phyloP scores from a whole-genome alignment of 2,113 vertebrate genomes.

The Argyrosomus japonicus region DNA sequence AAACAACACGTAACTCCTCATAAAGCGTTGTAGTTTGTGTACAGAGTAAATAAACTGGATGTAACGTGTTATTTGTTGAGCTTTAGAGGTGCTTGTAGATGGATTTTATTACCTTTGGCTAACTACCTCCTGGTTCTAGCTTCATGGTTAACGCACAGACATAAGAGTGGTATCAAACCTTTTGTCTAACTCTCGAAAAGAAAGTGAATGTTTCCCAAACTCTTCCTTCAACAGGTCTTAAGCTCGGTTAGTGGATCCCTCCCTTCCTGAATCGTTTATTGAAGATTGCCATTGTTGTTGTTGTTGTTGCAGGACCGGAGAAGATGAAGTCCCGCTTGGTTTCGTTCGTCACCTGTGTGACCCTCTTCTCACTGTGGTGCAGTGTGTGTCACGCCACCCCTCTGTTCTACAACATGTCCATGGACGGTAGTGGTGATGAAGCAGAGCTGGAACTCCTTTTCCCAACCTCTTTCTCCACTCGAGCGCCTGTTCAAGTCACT shows the following conservation, averaged over 20 bases:
- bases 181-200: background rate
- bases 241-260: background rate
- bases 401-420: slow-evolving; percentile 77
- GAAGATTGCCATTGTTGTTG: slow-evolving; percentile 16
- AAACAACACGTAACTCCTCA: background rate
- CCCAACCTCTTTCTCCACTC: slow-evolving; percentile 74
- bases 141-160: background rate
- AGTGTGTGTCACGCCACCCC: slow-evolving; percentile 44
- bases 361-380: slow-evolving; percentile 74
- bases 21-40: background rate
- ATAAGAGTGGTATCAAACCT: background rate
- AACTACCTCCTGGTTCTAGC: background rate
- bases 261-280: background rate
- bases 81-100: background rate
- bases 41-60: background rate
- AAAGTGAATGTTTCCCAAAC: background rate
- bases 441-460: slow-evolving; percentile 84
- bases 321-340: slow-evolving; percentile 72
- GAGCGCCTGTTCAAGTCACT: slow-evolving; percentile 29
- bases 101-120: background rate
- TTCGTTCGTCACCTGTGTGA: slow-evolving; percentile 64
- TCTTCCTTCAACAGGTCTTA: background rate
- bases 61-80: background rate
- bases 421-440: slow-evolving; percentile 83
- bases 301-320: slow-evolving; percentile 62